phyloP scores from a whole-genome alignment of 2,888 invertebrate species.

The Drosophila meridiana region DNA sequence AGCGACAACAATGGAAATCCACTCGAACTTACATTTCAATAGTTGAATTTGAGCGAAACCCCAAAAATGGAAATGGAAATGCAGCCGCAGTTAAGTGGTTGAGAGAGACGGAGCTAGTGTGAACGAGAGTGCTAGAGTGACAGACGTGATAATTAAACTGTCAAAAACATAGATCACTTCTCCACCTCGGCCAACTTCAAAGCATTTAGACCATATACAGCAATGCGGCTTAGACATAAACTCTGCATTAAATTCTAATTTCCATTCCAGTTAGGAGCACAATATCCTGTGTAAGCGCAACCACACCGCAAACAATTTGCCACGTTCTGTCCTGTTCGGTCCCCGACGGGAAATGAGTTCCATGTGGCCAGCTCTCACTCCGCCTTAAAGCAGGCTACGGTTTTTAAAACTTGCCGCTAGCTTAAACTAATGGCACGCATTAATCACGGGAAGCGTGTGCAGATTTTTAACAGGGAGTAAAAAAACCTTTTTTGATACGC shows the following conservation, averaged over 20 bases:
- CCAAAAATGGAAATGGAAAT: conserved; percentile 8
- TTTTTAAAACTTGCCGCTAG: conserved; percentile 34
- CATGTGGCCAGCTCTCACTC: conserved; percentile 5
- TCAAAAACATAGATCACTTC: conserved; percentile 47
- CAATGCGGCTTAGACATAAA: conserved; percentile 19
- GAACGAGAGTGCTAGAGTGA: too few relatives aligned
- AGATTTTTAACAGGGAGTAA: conserved; percentile 9
- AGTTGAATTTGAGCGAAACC: background rate
- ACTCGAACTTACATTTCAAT: conserved; percentile 1
- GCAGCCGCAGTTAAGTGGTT: conserved; percentile 10
- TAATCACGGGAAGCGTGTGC: conserved; percentile 49
- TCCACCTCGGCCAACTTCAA: conserved; percentile 54
- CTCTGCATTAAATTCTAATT: conserved; percentile 67
- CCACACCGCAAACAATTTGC: conserved; percentile 48
- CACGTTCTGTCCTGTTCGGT: conserved; percentile 25
- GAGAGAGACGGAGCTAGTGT: background rate
- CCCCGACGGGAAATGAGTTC: conserved; percentile 64
- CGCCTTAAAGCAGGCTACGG: conserved; percentile 28
- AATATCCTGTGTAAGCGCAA: conserved; percentile 66
- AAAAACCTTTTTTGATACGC: conserved; percentile 28
- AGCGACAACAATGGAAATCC: conserved; percentile 1
- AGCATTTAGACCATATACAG: conserved; percentile 39
- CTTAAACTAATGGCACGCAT: conserved; percentile 57
- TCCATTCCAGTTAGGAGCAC: conserved; percentile 47
- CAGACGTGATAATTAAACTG: conserved; percentile 66